Percentiles rank a stretch among this genome's conserved stretches.
Conservation (phyloP, 2,797 vertebrate species). For the Cuculus canorus region DNA sequence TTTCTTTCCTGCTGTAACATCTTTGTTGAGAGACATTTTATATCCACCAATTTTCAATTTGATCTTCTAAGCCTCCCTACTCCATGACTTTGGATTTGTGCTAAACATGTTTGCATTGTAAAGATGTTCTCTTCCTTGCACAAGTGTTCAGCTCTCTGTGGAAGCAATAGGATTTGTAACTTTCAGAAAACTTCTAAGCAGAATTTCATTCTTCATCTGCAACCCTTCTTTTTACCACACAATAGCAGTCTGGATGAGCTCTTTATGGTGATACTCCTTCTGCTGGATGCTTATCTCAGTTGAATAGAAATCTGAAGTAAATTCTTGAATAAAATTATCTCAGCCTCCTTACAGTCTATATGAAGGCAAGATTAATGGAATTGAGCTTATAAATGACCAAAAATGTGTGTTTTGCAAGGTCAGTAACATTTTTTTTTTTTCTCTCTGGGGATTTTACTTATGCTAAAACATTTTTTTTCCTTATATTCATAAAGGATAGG, state of each 20-base stretch:
- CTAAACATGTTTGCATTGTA: neutral
- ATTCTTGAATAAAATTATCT: neutral
- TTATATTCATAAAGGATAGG: neutral
- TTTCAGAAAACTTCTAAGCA: neutral
- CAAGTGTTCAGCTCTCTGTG: neutral
- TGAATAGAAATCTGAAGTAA: neutral
- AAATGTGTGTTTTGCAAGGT: neutral
- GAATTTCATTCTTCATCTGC: neutral
- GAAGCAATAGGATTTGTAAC: neutral
- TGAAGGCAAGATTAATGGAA: neutral
- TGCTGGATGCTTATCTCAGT: neutral
- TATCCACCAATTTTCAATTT: neutral
- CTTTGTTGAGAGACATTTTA: neutral
- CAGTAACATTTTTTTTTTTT: neutral
- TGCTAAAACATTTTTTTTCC: neutral
- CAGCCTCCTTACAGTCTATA: neutral
- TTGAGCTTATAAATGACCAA: neutral
- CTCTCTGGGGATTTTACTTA: neutral
- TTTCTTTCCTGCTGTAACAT: neutral
- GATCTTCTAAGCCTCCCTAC: neutral
- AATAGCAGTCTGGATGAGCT: neutral
- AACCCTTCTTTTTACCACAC: neutral
- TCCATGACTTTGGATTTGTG: neutral
- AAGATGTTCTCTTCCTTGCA: neutral
- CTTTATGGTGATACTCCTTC: neutral